phyloP scores from a whole-genome alignment of 2,113 vertebrate genomes.

The Oplegnathus fasciatus region DNA sequence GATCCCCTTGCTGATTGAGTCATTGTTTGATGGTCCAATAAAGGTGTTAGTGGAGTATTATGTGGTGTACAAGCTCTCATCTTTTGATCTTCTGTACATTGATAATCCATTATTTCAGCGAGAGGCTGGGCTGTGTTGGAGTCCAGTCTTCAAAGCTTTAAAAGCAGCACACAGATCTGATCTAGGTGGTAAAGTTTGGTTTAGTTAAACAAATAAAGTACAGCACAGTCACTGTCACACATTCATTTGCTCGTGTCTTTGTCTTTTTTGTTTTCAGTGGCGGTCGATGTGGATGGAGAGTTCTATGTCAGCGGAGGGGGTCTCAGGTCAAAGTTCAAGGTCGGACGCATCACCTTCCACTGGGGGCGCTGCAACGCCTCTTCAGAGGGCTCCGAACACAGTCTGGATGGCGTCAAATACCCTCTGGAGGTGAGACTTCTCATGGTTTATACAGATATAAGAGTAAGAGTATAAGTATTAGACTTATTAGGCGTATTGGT shows the following conservation, averaged over 20 bases:
- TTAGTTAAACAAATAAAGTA: not conserved
- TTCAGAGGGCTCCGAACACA: constrained; percentile 95
- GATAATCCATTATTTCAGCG: constrained; percentile 6
- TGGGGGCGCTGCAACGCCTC: constrained; percentile 97
- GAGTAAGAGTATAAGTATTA: too few species aligned
- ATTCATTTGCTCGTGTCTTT: not conserved
- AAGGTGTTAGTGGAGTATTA: constrained; percentile 29
- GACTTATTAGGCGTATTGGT: not conserved
- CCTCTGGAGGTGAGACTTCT: constrained; percentile 96
- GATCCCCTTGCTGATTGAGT: not conserved
- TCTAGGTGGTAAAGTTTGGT: not conserved
- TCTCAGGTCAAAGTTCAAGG: constrained; percentile 90
- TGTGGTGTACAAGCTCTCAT: not conserved
- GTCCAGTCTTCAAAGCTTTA: constrained; percentile 13
- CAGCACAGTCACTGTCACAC: not conserved
- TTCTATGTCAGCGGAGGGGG: constrained; percentile 93
- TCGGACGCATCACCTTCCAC: constrained; percentile 94
- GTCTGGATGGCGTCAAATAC: constrained; percentile 93
- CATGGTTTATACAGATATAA: not conserved
- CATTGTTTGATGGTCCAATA: constrained; percentile 16
- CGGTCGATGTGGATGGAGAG: constrained; percentile 92
- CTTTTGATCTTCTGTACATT: constrained; percentile 48
- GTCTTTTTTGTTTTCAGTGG: constrained; percentile 84
- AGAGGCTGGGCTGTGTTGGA: not conserved
- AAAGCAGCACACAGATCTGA: not conserved